phyloP scores from a whole-genome alignment of 1,140 invertebrate species.

The Platyura marginata region DNA sequence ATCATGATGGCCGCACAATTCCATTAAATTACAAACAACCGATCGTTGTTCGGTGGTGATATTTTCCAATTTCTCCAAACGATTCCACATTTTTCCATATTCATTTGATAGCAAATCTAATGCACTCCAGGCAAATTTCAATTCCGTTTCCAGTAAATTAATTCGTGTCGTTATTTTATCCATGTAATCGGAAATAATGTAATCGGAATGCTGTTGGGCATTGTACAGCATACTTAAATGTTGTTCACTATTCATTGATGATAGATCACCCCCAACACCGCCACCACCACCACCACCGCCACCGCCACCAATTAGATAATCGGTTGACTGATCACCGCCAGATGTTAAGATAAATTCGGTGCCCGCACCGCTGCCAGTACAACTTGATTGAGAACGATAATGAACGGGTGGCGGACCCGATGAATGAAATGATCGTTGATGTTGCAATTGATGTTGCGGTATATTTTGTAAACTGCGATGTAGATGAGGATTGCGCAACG shows the following conservation, averaged over 20 bases:
- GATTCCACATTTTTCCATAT: constrained; percentile 86
- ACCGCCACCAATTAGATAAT: not conserved
- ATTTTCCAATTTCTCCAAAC: constrained; percentile 77
- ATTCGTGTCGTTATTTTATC: constrained; percentile 68
- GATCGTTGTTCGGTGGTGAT: constrained; percentile 77
- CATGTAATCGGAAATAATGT: constrained; percentile 73
- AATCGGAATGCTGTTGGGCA: constrained; percentile 29
- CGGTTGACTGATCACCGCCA: not conserved
- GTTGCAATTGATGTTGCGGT: constrained; percentile 3
- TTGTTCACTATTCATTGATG: constrained; percentile 16
- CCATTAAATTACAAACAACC: constrained; percentile 74
- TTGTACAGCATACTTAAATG: constrained; percentile 15
- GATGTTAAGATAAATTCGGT: not conserved
- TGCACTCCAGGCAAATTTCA: constrained; percentile 81
- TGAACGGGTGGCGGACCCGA: constrained; percentile 4
- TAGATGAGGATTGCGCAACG: too few species aligned
- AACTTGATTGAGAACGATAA: not conserved
- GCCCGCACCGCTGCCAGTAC: not conserved
- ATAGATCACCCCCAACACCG: constrained; percentile 9
- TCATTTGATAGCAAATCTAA: constrained; percentile 78
- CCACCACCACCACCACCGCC: not conserved
- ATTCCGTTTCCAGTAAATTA: constrained; percentile 71
- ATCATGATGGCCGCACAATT: constrained; percentile 38
- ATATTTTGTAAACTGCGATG: constrained; percentile 1
- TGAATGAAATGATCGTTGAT: not conserved